Conservation (phyloP, 2,113 vertebrate genomes). For the Brienomyrus longianalis region DNA sequence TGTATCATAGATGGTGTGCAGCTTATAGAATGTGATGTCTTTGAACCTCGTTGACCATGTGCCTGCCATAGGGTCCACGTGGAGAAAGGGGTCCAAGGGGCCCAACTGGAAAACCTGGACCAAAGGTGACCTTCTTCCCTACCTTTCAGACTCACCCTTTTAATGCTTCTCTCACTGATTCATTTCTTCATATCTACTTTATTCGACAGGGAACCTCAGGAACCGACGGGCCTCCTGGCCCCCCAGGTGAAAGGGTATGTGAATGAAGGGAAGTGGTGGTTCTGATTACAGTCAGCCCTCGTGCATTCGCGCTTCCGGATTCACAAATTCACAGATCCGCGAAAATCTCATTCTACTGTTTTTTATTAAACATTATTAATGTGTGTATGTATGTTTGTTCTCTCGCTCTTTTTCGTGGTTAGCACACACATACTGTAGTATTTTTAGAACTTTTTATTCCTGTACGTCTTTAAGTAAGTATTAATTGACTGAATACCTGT, state of each 20-base stretch:
- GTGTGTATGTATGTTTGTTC: too few species aligned
- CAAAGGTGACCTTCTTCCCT: constrained; percentile 73
- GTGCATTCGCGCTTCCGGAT: too few species aligned
- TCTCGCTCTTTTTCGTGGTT: too few species aligned
- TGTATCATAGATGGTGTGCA: background rate
- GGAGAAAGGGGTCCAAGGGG: constrained; percentile 84
- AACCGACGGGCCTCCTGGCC: constrained; percentile 81
- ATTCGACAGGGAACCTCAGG: constrained; percentile 77
- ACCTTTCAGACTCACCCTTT: background rate
- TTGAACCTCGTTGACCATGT: background rate
- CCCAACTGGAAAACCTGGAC: constrained; percentile 88
- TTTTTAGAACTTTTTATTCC: too few species aligned
- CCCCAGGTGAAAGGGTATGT: constrained; percentile 84
- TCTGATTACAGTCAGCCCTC: background rate
- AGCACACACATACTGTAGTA: too few species aligned
- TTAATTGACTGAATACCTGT: too few species aligned
- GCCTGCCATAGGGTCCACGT: constrained; percentile 68
- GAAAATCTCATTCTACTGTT: too few species aligned
- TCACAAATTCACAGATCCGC: too few species aligned
- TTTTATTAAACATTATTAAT: too few species aligned
- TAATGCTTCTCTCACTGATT: background rate
- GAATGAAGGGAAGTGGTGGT: background rate
- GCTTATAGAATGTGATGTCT: background rate
- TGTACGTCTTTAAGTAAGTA: too few species aligned
- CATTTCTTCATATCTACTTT: background rate